Conservation (phyloP, 1,140 invertebrate genomes). For the Meteorus sp. region DNA sequence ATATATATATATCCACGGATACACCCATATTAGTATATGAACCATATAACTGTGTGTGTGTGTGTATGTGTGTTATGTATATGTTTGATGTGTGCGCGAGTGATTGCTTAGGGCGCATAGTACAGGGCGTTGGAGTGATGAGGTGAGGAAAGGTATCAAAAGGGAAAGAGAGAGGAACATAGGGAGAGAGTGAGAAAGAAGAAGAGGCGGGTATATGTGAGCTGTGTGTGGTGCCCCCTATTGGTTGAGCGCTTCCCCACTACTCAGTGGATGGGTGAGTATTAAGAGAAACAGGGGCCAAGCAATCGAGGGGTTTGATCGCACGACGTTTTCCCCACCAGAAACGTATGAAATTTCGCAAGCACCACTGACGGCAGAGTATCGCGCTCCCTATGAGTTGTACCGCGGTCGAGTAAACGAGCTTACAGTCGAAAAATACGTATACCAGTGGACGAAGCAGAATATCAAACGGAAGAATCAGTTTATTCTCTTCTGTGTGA, state of each 20-base stretch:
- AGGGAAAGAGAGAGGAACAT: conserved; percentile 11
- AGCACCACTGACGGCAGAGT: conserved; percentile 23
- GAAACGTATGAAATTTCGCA: conserved; percentile 27
- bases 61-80: conserved; percentile 1
- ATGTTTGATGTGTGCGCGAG: conserved; percentile 1
- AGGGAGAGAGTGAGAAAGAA: conserved; percentile 28
- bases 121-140: neutral
- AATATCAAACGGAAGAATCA: no score
- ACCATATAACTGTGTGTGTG: neutral
- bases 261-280: neutral
- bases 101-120: conserved; percentile 5
- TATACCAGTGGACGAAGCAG: neutral
- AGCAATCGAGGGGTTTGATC: conserved; percentile 19
- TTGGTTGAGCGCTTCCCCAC: conserved; percentile 40
- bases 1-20: neutral
- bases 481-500: no score
- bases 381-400: conserved; percentile 24
- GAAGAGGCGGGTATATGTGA: conserved; percentile 13
- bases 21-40: neutral
- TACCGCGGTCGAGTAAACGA: conserved; percentile 15
- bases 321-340: conserved; percentile 24
- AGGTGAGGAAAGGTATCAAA: neutral
- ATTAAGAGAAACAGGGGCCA: neutral
- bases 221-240: conserved; percentile 45
- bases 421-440: neutral